Percentiles rank a stretch among this genome's conserved stretches.
Evolutionary conservation across 1,140 invertebrate genomes (phyloP).

Genomic region (Anthonomus grandis): DNA sequence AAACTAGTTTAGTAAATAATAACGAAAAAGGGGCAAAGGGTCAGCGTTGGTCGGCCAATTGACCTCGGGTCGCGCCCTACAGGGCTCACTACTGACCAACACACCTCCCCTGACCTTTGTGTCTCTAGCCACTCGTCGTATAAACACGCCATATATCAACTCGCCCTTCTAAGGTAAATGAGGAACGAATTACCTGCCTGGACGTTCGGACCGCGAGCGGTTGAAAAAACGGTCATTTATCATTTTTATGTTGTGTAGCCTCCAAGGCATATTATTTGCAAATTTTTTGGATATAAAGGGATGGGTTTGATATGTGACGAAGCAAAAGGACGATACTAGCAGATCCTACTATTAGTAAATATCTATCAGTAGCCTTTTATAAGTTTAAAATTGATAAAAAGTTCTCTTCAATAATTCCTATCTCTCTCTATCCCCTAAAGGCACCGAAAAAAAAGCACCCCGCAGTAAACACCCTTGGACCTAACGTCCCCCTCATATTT

Average conservation of each 20-base stretch:
- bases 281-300: too few relatives aligned
- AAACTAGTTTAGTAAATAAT: too few relatives aligned
- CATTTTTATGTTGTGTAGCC: conserved; percentile 16
- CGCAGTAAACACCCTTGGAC: too few relatives aligned
- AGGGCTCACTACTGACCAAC: conserved; percentile 45
- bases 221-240: conserved; percentile 18
- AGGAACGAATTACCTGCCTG: conserved; percentile 42
- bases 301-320: too few relatives aligned
- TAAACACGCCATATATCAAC: conserved; percentile 50
- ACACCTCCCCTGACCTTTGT: conserved; percentile 49
- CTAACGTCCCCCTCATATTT: background rate
- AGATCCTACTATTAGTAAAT: too few relatives aligned
- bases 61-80: conserved; percentile 46
- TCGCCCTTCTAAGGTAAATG: conserved; percentile 33
- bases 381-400: too few relatives aligned
- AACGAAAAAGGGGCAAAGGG: conserved; percentile 22
- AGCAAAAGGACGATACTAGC: too few relatives aligned
- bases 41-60: conserved; percentile 43
- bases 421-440: too few relatives aligned
- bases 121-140: conserved; percentile 48
- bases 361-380: too few relatives aligned
- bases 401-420: too few relatives aligned
- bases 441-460: too few relatives aligned
- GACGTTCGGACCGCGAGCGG: conserved; percentile 1
- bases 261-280: too few relatives aligned